phyloP scores from a whole-genome alignment of 2,888 invertebrate species.

The Gymnocheta viridis region DNA sequence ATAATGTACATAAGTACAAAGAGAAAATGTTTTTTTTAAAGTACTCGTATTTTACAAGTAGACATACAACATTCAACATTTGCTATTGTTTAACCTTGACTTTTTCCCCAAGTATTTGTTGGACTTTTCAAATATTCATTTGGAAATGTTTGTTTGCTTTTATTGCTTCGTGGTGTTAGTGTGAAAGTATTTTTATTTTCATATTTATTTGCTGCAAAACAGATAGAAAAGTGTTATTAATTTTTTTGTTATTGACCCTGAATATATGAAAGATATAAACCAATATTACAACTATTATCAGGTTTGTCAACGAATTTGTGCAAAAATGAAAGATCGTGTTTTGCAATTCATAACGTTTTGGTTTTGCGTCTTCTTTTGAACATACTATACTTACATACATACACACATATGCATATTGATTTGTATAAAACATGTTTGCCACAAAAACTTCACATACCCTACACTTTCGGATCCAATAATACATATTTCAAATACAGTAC shows the following conservation, averaged over 20 bases:
- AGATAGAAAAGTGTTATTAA: background rate
- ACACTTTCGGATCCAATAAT: no score
- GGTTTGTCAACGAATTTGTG: background rate
- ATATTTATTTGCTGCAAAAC: background rate
- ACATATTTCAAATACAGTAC: no score
- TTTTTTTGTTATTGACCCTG: constrained; percentile 22
- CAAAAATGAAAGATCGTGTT: no score
- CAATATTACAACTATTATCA: no score
- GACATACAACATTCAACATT: constrained; percentile 16
- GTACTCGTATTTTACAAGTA: constrained; percentile 4
- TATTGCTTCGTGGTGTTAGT: constrained; percentile 6
- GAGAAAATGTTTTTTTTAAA: no score
- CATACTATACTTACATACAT: no score
- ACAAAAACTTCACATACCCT: no score
- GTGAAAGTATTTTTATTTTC: constrained; percentile 12
- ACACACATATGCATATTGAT: no score
- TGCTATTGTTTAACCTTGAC: constrained; percentile 41
- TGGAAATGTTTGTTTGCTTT: background rate
- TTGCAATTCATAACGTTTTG: no score
- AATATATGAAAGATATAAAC: constrained; percentile 17
- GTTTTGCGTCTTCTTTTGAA: no score
- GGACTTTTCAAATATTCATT: background rate
- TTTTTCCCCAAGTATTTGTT: constrained; percentile 31
- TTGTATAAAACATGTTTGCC: no score
- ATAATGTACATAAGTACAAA: background rate